A percentile compares a stretch with the other conserved stretches of the same genome.
These are phyloP conservation scores for roundworm (Caenorhabditis elegans) DNA, from an alignment of 1,140 invertebrate genomes.

Conservation along the genomic window DNA sequence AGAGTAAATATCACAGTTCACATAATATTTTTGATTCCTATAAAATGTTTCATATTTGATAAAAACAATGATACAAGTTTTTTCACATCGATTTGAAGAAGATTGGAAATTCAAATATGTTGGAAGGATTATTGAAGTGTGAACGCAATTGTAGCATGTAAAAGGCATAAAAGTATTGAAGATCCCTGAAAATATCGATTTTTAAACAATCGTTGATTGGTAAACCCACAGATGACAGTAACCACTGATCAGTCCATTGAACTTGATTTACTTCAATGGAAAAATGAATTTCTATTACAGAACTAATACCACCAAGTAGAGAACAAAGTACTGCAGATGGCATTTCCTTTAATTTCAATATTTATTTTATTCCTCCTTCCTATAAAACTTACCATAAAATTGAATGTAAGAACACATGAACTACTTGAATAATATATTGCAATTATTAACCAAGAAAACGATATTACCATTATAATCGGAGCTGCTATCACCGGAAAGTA, in stretches of 20 bases:
- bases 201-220: neutral
- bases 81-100: no score
- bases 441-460: neutral
- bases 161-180: neutral
- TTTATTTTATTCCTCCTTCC: neutral
- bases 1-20: no score
- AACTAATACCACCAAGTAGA: neutral
- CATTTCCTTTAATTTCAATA: slow-evolving; percentile 18
- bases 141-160: slow-evolving; percentile 18
- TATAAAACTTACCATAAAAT: neutral
- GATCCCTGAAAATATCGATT: neutral
- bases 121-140: neutral
- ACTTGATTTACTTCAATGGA: neutral
- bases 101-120: no score
- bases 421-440: neutral
- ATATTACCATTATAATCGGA: neutral
- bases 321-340: neutral
- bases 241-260: slow-evolving; percentile 18
- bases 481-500: neutral
- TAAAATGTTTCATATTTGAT: no score
- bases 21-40: no score
- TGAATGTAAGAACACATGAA: slow-evolving; percentile 8
- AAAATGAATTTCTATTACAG: slow-evolving; percentile 16
- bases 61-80: no score
- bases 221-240: neutral